phyloP scores from a whole-genome alignment of 2,888 invertebrate genomes.

The Heliconius cydno region DNA sequence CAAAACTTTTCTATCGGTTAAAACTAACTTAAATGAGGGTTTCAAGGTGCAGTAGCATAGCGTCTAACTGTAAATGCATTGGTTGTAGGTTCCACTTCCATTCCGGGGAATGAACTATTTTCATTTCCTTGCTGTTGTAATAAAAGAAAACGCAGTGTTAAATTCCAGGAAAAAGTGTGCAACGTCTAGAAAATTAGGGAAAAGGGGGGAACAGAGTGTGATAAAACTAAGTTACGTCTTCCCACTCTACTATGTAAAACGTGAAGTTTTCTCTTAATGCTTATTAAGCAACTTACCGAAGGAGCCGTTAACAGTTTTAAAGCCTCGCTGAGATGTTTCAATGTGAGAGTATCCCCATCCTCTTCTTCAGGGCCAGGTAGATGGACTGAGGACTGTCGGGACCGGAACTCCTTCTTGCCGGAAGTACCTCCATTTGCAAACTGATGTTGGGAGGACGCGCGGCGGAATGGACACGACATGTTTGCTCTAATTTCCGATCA shows the following conservation, averaged over 20 bases:
- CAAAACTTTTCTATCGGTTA: too few relatives aligned
- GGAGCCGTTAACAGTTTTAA: conserved; percentile 91
- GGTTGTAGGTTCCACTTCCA: neutral
- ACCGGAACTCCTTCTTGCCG: conserved; percentile 77
- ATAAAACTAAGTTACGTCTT: too few relatives aligned
- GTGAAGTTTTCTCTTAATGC: neutral
- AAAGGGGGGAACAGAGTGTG: neutral
- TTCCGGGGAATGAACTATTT: neutral
- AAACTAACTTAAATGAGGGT: too few relatives aligned
- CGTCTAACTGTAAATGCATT: neutral
- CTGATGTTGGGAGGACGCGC: conserved; percentile 81
- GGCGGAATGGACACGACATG: conserved; percentile 84
- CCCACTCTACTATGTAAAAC: too few relatives aligned
- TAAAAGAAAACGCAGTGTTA: neutral
- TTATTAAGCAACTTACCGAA: conserved; percentile 85
- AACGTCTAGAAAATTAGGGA: neutral
- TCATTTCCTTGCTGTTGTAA: neutral
- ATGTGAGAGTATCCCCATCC: conserved; percentile 86
- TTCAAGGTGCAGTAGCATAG: neutral
- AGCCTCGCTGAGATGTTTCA: conserved; percentile 92
- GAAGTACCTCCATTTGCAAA: conserved; percentile 78
- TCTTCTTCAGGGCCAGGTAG: conserved; percentile 85
- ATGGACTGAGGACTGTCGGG: conserved; percentile 86
- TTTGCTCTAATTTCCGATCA: conserved; percentile 43
- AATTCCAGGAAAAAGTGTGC: neutral